Evolutionary conservation across 2,797 vertebrate genomes (phyloP).

Genomic region (Vultur gryphus): DNA sequence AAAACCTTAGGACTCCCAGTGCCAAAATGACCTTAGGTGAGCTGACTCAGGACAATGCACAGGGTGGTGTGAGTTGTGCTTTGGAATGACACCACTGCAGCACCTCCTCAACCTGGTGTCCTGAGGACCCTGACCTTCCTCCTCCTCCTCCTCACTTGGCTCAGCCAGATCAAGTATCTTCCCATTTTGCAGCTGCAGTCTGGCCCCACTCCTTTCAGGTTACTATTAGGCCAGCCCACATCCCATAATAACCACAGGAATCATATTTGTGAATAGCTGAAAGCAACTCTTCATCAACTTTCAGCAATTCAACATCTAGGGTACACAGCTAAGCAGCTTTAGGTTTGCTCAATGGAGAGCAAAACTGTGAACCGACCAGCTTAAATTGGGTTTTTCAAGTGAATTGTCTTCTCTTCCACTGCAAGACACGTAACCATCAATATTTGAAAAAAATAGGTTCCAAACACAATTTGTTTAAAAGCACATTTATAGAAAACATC

Average conservation of each 20-base stretch:
- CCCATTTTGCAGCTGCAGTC: background rate
- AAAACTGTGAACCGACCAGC: background rate
- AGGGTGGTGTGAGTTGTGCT: too few species aligned
- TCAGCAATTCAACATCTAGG: too few species aligned
- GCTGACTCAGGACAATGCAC: background rate
- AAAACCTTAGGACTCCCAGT: background rate
- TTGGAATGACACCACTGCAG: background rate
- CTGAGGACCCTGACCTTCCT: background rate
- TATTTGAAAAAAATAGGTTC: background rate
- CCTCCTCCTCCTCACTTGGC: background rate
- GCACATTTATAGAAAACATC: background rate
- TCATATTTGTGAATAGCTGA: background rate
- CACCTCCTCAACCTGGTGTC: background rate
- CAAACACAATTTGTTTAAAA: background rate
- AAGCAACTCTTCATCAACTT: background rate
- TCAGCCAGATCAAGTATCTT: background rate
- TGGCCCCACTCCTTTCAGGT: background rate
- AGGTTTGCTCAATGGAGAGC: background rate
- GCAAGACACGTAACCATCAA: background rate
- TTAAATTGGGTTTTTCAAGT: background rate
- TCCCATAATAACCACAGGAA: background rate
- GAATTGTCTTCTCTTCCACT: background rate
- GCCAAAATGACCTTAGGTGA: background rate
- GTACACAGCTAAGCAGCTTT: background rate
- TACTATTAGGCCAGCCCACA: background rate